phyloP scores from a whole-genome alignment of 92 coral and sea anemone species.

The Bergia sp. region DNA sequence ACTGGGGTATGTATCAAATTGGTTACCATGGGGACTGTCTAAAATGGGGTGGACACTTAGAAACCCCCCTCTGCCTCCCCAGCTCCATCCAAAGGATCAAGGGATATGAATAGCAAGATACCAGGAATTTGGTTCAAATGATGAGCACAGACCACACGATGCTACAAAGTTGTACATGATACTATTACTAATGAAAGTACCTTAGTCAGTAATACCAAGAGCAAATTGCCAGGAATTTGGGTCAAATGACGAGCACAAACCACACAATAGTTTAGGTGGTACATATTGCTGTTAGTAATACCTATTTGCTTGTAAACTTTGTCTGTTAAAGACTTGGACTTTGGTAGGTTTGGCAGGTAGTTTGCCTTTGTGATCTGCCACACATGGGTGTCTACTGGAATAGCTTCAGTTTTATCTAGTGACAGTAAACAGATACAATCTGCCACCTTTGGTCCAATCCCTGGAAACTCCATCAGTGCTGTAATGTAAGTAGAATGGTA shows the following conservation, averaged over 20 bases:
- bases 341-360: conserved; percentile 73
- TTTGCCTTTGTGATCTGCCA: conserved; percentile 90
- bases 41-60: no score
- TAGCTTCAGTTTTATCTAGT: conserved; percentile 89
- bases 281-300: background rate
- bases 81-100: no score
- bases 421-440: conserved; percentile 99
- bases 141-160: background rate
- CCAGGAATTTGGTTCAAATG: background rate
- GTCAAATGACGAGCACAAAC: background rate
- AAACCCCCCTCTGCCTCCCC: no score
- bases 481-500: background rate
- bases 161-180: no score
- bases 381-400: conserved; percentile 97
- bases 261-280: no score
- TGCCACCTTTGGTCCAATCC: conserved; percentile 97
- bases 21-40: no score
- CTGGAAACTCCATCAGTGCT: conserved; percentile 93
- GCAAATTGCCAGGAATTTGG: no score
- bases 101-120: no score
- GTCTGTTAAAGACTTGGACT: conserved; percentile 83
- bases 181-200: background rate
- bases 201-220: no score
- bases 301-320: conserved; percentile 91
- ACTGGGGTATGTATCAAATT: no score